phyloP scores from a whole-genome alignment of 53 echinoderm and acorn worm genomes.

The Arbacia lixula region DNA sequence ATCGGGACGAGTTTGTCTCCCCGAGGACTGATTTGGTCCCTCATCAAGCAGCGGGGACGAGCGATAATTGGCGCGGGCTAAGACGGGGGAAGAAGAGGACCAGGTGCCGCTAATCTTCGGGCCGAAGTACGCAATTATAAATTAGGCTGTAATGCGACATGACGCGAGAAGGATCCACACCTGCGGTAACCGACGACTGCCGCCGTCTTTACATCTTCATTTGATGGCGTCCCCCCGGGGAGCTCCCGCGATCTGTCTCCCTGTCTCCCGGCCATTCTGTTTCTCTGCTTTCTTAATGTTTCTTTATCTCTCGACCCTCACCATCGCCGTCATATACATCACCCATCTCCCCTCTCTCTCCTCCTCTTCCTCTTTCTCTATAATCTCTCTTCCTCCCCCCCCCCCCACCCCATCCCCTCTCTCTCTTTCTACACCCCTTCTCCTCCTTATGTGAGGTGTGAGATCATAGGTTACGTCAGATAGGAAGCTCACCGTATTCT shows the following conservation, averaged over 20 bases:
- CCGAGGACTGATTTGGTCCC: neutral
- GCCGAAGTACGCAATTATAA: slow-evolving; percentile 31
- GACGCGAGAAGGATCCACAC: slow-evolving; percentile 20
- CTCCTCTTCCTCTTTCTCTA: no score
- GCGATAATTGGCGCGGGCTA: slow-evolving; percentile 33
- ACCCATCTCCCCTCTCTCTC: no score
- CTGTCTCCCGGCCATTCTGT: neutral
- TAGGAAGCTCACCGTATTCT: no score
- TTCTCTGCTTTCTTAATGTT: neutral
- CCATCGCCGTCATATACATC: no score
- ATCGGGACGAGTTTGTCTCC: neutral
- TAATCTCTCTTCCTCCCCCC: no score
- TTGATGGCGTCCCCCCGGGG: neutral
- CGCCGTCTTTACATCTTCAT: neutral
- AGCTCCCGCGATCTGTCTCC: neutral
- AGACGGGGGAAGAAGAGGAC: no score
- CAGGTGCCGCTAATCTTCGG: slow-evolving; percentile 22
- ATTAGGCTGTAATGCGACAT: neutral
- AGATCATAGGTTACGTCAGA: no score
- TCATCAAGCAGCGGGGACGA: neutral
- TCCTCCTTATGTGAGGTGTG: no score
- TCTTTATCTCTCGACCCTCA: no score
- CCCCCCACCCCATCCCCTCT: no score
- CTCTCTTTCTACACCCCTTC: no score
- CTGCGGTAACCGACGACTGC: neutral